phyloP scores from a whole-genome alignment of 2,797 vertebrate species.

The Neomorphus geoffroyi region DNA sequence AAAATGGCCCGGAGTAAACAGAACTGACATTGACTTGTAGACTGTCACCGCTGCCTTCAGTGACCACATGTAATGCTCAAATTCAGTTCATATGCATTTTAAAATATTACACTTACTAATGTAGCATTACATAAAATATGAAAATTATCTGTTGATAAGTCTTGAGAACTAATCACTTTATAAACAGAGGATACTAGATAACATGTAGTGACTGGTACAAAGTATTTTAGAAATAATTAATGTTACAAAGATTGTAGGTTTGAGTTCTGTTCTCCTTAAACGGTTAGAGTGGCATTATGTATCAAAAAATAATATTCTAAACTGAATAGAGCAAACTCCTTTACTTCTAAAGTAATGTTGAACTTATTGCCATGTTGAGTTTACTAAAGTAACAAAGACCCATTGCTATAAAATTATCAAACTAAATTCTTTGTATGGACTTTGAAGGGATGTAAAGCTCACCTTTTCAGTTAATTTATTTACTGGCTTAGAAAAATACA shows the following conservation, averaged over 20 bases:
- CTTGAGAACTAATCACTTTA: background rate
- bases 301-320: background rate
- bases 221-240: background rate
- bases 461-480: background rate
- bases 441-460: background rate
- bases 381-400: background rate
- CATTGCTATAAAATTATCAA: background rate
- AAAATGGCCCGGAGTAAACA: background rate
- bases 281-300: background rate
- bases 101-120: background rate
- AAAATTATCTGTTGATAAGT: background rate
- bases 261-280: background rate
- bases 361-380: accelerated
- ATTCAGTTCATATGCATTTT: background rate
- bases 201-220: background rate
- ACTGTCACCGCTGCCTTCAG: background rate
- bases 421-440: background rate
- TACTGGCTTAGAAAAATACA: background rate
- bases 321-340: background rate
- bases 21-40: accelerated
- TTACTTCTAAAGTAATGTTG: background rate
- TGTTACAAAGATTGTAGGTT: background rate
- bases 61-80: background rate
- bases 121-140: background rate
- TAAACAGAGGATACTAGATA: background rate